Base-by-base conservation (phyloP, 2,797 vertebrate genomes). In the Aphelocoma californica region DNA sequence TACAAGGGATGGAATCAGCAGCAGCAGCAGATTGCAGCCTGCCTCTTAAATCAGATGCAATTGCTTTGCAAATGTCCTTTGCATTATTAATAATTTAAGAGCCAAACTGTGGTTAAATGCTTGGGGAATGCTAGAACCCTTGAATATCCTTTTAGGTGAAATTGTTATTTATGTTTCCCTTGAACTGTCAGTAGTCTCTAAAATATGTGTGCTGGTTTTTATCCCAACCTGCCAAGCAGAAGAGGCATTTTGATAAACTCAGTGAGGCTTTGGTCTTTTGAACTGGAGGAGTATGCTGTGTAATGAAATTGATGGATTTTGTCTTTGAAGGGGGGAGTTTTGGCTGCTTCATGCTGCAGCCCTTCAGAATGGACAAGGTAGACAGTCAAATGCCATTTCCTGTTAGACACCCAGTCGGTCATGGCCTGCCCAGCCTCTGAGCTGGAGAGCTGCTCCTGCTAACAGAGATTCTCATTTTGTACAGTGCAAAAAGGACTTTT, bases 31-130 rank as follows among this genome's bases (percentile, higher is more conserved):
- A 80, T 82, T 70, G 51, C n/a, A 61, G 31, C 45, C 60, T 71
- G 40, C 51, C 64, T 92, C 60, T 85, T 92, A 79, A 94, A 88
- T 89, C 62, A 92, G 60, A 40, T 79, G 77, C 81, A 90, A 75
- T 70, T 90, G 31, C 81, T 91, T 80, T 77, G 40, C 16, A 73
- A 73, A 90, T 88, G 45, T 86, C 70, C n/a, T 81, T 70, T 88
- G 29, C 40, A 70, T 11, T 86, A 69, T 90, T 91, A 93, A 88
- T 92, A 86, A 82, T 85, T 92, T 77, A 93, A 65, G 57, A 73
- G 6, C 21, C 34, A 79, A 82, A 71, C 32, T 14, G 54, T 81
- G 13, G 34, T 84, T 91, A 77, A 88, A 81, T 47, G 58, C 53
- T 61, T 84, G 48, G 60, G 62, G 36, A 86, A 50, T 77, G 17